A percentile compares a stretch with the other conserved stretches of the same genome.
phyloP scores from a whole-genome alignment of 2,888 invertebrate species.

The Hyppa rectilinea region DNA sequence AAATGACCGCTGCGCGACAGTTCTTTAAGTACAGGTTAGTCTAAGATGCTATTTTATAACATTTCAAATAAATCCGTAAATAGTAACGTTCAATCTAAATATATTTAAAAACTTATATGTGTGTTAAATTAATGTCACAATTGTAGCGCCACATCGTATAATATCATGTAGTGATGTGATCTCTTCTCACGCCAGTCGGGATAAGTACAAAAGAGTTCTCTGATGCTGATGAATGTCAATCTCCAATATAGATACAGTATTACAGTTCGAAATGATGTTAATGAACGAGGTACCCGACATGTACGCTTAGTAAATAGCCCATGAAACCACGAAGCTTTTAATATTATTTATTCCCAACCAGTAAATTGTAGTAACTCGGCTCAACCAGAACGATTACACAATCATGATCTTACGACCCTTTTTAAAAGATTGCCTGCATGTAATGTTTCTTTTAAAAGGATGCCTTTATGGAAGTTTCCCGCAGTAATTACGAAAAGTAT shows the following conservation, averaged over 20 bases:
- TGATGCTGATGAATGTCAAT: neutral
- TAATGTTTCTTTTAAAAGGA: conserved; percentile 60
- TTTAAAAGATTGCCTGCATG: conserved; percentile 63
- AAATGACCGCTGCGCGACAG: no score
- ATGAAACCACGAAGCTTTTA: conserved; percentile 23
- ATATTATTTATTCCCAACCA: conserved; percentile 33
- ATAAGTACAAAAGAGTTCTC: neutral
- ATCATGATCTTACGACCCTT: conserved; percentile 62
- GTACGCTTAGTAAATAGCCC: conserved; percentile 5
- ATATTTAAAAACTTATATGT: no score
- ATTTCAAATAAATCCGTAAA: no score
- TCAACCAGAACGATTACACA: conserved; percentile 29
- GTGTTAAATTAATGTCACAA: no score
- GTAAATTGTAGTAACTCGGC: conserved; percentile 22
- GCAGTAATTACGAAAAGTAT: conserved; percentile 55
- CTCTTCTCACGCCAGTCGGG: neutral
- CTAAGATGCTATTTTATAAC: no score
- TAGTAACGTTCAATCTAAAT: no score
- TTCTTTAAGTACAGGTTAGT: no score
- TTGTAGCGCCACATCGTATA: no score
- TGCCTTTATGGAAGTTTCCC: conserved; percentile 35
- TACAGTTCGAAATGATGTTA: neutral
- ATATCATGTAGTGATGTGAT: no score
- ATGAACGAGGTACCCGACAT: neutral
- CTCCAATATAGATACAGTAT: neutral